Base-by-base conservation (phyloP, 2,113 vertebrate species). In the Fulmarus glacialis region DNA sequence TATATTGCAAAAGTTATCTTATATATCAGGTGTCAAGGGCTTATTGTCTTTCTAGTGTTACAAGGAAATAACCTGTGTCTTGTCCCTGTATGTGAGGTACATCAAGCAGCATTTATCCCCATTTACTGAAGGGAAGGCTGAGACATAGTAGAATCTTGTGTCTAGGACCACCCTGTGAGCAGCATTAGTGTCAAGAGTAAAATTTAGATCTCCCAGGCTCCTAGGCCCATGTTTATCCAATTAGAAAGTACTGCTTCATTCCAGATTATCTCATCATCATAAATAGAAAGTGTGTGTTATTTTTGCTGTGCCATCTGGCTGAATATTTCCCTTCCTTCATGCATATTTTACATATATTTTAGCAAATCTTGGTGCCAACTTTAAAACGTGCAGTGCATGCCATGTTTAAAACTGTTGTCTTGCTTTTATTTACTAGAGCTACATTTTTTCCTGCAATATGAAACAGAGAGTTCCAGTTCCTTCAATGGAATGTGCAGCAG, bases 271-370 rank as follows among this genome's bases (percentile, higher is more conserved):
- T 82, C 19, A 15, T 95, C 19, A 15, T 95, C 77, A 66, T 87
- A 96, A 95, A 90, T 48, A 94, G 72, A 81, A 95, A 94, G 27
- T 68, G 27, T 93, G 21, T 86, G 55, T 95, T 97, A 94, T 93
- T 95, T 92, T 66, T 90, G 50, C 32, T 92, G 42, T 94, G 56
- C 67, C 66, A 94, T 96, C 86, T 96, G 90, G 36, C 73, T 92
- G 43, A 84, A 55, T 85, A 82, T 92, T 96, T 94, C 53, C 38
- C 36, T 91, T 78, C 63, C 59, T 81, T 93, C 55, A 22, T 73
- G 42, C 45, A 50, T 85, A 89, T 94, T 85, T 96, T 82, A 77
- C 10, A 1, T 78, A 55, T 12, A 80, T 91, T 67, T 87, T 94
- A 77, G 80, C 47, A 82, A 82, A 94, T 91, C 75, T 80, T 87